A percentile compares a stretch with the other conserved stretches of the same genome.
These are phyloP conservation scores for Himalopsyche anomala DNA, from an alignment of 2,888 invertebrate genomes.

Conservation along the genomic window DNA sequence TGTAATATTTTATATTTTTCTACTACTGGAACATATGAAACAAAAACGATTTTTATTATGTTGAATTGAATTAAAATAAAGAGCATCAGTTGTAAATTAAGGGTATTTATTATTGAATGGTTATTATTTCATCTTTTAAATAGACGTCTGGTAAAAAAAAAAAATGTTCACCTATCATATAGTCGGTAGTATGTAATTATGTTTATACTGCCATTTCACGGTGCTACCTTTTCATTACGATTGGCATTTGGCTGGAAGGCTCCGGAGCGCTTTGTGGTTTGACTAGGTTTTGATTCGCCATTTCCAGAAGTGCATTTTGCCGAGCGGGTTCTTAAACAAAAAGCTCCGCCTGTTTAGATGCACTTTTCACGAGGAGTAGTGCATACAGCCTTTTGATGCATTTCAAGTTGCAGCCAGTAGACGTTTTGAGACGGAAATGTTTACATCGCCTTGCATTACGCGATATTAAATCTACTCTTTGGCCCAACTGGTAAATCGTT, in stretches of 20 bases:
- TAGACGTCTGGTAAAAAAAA: too few relatives aligned
- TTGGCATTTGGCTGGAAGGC: neutral
- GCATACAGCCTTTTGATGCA: slow-evolving; percentile 2
- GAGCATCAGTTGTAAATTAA: too few relatives aligned
- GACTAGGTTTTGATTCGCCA: slow-evolving; percentile 51
- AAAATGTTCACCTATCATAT: too few relatives aligned
- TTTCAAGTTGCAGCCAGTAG: neutral
- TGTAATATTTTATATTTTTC: too few relatives aligned
- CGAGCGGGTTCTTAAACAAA: neutral
- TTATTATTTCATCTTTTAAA: too few relatives aligned
- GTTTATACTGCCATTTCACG: neutral
- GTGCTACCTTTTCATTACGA: neutral
- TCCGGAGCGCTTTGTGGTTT: neutral
- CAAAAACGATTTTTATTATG: too few relatives aligned
- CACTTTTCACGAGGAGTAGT: neutral
- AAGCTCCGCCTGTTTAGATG: slow-evolving; percentile 4
- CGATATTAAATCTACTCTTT: neutral
- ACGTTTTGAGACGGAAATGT: slow-evolving; percentile 8
- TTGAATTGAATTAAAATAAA: too few relatives aligned
- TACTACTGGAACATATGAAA: too few relatives aligned
- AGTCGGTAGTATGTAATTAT: too few relatives aligned
- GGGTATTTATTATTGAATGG: too few relatives aligned
- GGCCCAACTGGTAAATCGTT: too few relatives aligned
- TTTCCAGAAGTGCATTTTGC: slow-evolving; percentile 47
- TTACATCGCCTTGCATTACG: slow-evolving; percentile 1